phyloP scores from a whole-genome alignment of 2,888 invertebrate species.

The Nyleta sp. region DNA sequence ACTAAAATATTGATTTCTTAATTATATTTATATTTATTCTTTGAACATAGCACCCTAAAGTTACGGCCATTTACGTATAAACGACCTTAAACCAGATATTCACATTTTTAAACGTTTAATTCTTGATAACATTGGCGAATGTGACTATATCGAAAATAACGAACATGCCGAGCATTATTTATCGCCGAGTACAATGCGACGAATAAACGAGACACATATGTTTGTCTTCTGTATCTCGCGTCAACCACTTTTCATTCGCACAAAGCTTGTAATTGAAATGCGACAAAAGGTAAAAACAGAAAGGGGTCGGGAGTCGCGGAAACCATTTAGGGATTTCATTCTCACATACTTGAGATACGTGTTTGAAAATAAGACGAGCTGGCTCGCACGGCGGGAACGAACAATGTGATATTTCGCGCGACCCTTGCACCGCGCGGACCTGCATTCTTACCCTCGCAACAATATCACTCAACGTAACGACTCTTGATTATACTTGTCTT shows the following conservation, averaged over 20 bases:
- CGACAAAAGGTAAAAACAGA: conserved; percentile 44
- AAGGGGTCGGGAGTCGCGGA: conserved; percentile 31
- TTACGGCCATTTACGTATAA: no score
- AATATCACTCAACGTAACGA: conserved; percentile 61
- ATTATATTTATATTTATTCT: no score
- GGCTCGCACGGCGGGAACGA: conserved; percentile 20
- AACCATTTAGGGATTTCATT: conserved; percentile 49
- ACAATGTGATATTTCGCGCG: conserved; percentile 36
- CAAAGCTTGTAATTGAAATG: conserved; percentile 40
- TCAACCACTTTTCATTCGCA: conserved; percentile 40
- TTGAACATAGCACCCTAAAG: no score
- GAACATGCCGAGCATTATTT: no score
- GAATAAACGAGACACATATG: conserved; percentile 16
- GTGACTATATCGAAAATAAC: no score
- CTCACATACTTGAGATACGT: conserved; percentile 28
- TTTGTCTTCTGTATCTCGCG: conserved; percentile 14
- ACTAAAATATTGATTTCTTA: no score
- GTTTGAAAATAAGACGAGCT: conserved; percentile 50
- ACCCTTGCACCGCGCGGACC: conserved; percentile 32
- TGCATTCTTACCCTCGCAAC: conserved; percentile 56
- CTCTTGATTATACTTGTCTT: conserved; percentile 59
- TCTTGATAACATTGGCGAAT: no score
- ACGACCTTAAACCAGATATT: no score
- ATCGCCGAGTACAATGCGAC: no score
- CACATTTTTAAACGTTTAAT: no score